Conservation (phyloP, 2,797 vertebrate genomes). For the Phoeniculus purpureus region DNA sequence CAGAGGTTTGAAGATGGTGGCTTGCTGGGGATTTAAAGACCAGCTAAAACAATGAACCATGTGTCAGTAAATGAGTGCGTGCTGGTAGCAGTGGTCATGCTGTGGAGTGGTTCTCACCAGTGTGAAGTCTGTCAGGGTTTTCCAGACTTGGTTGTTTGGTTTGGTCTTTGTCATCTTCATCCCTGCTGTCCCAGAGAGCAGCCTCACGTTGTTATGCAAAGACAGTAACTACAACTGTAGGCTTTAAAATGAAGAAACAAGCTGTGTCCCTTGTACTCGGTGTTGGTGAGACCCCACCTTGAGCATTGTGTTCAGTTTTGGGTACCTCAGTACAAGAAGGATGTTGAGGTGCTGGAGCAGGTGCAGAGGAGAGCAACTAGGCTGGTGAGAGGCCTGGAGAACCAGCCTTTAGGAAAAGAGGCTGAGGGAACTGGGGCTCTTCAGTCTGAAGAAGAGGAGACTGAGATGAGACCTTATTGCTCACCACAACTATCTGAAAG, state of each 20-base stretch:
- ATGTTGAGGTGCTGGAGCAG: too few relatives aligned
- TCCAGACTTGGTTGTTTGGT: not conserved
- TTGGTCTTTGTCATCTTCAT: not conserved
- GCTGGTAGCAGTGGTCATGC: not conserved
- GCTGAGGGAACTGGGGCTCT: too few relatives aligned
- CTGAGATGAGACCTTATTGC: too few relatives aligned
- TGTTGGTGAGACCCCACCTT: too few relatives aligned
- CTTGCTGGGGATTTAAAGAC: not conserved
- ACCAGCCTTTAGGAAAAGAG: too few relatives aligned
- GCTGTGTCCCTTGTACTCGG: not conserved
- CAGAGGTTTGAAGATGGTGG: not conserved
- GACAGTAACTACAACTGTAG: not conserved
- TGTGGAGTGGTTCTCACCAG: not conserved
- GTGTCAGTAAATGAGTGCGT: not conserved
- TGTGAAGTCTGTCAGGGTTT: not conserved
- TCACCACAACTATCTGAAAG: too few relatives aligned
- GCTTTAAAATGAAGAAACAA: not conserved
- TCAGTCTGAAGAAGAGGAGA: too few relatives aligned
- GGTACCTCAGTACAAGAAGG: too few relatives aligned
- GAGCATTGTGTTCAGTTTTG: too few relatives aligned
- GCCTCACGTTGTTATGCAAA: not conserved
- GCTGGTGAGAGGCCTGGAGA: too few relatives aligned
- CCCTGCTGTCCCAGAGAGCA: not conserved
- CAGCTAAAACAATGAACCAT: accelerated
- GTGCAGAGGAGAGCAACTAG: too few relatives aligned